Percentiles rank a stretch among this genome's conserved stretches.
Conservation (phyloP, 2,888 invertebrate genomes). For the Salticus scenicus region DNA sequence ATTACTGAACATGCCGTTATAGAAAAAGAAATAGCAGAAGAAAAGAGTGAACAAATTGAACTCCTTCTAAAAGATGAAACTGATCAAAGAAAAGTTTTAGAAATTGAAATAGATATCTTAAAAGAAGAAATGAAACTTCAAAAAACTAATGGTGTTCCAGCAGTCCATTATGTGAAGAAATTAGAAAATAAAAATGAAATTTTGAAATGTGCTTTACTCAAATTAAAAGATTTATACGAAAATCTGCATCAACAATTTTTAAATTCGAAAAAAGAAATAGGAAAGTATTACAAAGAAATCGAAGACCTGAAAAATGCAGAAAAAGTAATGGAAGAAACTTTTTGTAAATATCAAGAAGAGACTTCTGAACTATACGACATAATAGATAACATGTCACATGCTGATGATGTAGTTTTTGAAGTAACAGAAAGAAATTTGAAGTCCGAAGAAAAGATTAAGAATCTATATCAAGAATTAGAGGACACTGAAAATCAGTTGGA, state of each 20-base stretch:
- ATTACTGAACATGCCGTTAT: constrained; percentile 18
- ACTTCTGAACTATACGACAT: constrained; percentile 13
- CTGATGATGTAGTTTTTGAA: constrained; percentile 24
- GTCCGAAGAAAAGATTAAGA: background rate
- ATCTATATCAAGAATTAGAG: background rate
- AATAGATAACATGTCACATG: constrained; percentile 6
- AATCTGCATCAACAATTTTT: background rate
- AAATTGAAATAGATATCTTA: constrained; percentile 1
- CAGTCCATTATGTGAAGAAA: constrained; percentile 17
- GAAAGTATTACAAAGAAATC: background rate
- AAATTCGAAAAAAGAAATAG: background rate
- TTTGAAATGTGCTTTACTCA: background rate
- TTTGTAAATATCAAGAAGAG: background rate
- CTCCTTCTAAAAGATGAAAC: background rate
- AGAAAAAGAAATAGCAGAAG: constrained; percentile 31
- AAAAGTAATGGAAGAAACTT: background rate
- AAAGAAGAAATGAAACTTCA: constrained; percentile 39
- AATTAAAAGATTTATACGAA: constrained; percentile 2
- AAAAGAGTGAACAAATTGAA: constrained; percentile 5
- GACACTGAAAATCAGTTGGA: constrained; percentile 21
- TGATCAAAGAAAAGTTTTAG: background rate
- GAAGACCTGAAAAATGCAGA: background rate
- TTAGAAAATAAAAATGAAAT: constrained; percentile 18
- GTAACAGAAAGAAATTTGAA: background rate
- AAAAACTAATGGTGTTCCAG: background rate